phyloP scores from a whole-genome alignment of 2,797 vertebrate genomes.

The Xiphophorus birchmanni region DNA sequence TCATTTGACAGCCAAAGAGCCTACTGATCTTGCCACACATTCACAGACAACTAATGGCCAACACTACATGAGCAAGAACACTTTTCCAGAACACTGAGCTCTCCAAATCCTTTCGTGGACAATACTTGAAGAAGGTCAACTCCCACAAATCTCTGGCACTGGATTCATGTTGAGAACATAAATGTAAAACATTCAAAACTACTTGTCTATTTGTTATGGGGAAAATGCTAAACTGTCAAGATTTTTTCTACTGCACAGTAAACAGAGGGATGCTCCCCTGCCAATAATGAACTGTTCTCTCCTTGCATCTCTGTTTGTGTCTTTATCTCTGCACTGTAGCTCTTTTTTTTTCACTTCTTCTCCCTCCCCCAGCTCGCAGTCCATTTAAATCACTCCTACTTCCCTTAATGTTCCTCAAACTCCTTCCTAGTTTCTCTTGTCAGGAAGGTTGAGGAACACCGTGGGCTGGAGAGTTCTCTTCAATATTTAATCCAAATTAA shows the following conservation, averaged over 20 bases:
- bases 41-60: conserved; percentile 14
- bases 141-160: conserved; percentile 3
- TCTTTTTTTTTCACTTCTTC: conserved; percentile 4
- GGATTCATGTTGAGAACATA: conserved; percentile 9
- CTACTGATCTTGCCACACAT: conserved; percentile 35
- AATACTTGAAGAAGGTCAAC: background rate
- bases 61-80: conserved; percentile 1
- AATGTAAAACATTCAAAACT: conserved; percentile 33
- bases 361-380: conserved; percentile 19
- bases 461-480: conserved; percentile 57
- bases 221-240: conserved; percentile 6
- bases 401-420: conserved; percentile 42
- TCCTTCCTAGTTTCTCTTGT: conserved; percentile 51
- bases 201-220: conserved; percentile 9
- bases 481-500: conserved; percentile 75
- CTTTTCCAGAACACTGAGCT: background rate
- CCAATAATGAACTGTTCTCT: conserved; percentile 16
- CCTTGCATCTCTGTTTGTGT: conserved; percentile 17
- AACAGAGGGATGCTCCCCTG: conserved; percentile 9
- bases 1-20: conserved; percentile 70
- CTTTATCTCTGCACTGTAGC: conserved; percentile 14
- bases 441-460: conserved; percentile 49
- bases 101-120: background rate
- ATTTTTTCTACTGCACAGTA: conserved; percentile 2
- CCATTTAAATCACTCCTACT: conserved; percentile 49